phyloP scores from a whole-genome alignment of 1,140 invertebrate species.

The Caenorhabditis elegans region DNA sequence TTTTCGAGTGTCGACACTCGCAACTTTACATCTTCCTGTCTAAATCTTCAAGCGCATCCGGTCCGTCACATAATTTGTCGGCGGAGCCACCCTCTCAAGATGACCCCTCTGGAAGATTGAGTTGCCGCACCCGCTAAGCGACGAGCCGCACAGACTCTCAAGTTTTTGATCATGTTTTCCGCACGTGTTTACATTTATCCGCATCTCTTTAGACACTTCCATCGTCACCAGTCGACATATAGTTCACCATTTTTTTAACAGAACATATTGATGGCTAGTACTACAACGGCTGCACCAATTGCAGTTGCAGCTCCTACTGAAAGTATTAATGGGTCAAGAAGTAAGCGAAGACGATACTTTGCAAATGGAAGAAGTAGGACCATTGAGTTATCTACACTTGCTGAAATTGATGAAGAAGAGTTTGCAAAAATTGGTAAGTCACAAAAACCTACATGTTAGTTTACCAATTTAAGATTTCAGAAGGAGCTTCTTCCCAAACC shows the following conservation, averaged over 20 bases:
- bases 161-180: slow-evolving; percentile 32
- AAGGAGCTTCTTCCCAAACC: neutral
- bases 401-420: slow-evolving; percentile 27
- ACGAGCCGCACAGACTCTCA: slow-evolving; percentile 7
- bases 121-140: neutral
- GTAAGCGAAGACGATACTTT: slow-evolving; percentile 15
- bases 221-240: neutral
- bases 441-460: neutral
- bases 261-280: neutral
- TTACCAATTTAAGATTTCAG: neutral
- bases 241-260: neutral
- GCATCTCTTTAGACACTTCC: neutral
- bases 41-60: neutral
- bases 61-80: slow-evolving; percentile 26
- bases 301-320: neutral
- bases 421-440: neutral
- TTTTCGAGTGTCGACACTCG: slow-evolving; percentile 11
- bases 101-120: slow-evolving; percentile 22
- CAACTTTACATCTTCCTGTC: slow-evolving; percentile 19
- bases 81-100: slow-evolving; percentile 31
- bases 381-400: neutral
- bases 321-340: neutral
- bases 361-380: slow-evolving; percentile 20
- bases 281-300: neutral
- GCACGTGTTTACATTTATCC: slow-evolving; percentile 29